These are phyloP conservation scores for Parapristionchus giblindavisi DNA, from an alignment of 2,888 invertebrate genomes.

Conservation along the genomic window DNA sequence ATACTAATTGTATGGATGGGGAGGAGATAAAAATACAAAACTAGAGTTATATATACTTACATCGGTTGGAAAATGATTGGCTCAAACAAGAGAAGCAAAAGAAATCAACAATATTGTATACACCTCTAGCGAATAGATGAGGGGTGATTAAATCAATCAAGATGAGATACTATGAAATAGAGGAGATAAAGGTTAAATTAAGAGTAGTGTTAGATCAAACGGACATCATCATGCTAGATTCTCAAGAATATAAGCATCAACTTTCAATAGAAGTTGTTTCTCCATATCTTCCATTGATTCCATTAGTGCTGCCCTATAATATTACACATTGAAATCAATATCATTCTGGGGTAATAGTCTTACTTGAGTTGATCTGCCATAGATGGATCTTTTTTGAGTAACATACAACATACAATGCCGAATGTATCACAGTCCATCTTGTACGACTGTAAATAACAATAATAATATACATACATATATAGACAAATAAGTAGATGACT, in stretches of 20 bases:
- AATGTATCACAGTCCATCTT: slow-evolving; percentile 20
- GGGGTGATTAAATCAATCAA: too few relatives aligned
- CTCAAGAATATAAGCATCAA: slow-evolving; percentile 18
- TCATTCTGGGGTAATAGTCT: not conserved
- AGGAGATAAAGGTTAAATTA: not conserved
- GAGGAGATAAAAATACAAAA: too few relatives aligned
- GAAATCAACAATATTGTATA: too few relatives aligned
- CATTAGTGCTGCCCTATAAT: slow-evolving; percentile 13
- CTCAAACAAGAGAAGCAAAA: too few relatives aligned
- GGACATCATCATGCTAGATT: too few relatives aligned
- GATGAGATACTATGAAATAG: not conserved
- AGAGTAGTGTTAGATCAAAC: not conserved
- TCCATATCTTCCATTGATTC: slow-evolving; percentile 34
- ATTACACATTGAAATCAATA: not conserved
- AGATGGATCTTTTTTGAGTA: slow-evolving; percentile 34
- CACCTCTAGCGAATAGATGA: not conserved
- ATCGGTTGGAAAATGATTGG: too few relatives aligned
- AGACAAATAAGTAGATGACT: not conserved
- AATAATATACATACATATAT: not conserved
- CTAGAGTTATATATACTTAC: too few relatives aligned
- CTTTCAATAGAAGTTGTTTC: slow-evolving; percentile 21
- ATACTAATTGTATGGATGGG: too few relatives aligned
- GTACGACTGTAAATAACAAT: slow-evolving; percentile 26
- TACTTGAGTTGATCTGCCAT: slow-evolving; percentile 26
- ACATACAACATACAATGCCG: not conserved